Base-by-base conservation (phyloP, 2,113 vertebrate species). In the Phylloscopus trochilus region DNA sequence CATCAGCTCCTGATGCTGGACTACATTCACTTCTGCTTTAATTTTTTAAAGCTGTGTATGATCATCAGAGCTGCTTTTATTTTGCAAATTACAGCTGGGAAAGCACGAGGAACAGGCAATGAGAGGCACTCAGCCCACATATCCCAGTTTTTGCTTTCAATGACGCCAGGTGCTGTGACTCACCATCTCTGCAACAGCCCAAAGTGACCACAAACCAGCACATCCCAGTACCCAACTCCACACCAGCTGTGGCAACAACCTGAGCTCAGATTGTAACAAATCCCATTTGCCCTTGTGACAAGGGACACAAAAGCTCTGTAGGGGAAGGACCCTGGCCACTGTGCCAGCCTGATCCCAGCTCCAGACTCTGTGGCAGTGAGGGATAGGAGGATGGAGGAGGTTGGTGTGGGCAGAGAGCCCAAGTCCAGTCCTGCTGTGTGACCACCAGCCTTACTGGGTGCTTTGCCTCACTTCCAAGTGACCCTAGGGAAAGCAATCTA, bases 371-470 rank as follows among this genome's bases (percentile, higher is more conserved):
- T 3, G 0, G 66, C 69, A 62, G 7, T 6, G 52, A 84, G 67
- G 44, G 47, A 28, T 1, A 2, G 46, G 23, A 87, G 37, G 56
- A 33, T 6, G 22, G 35, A 74, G 39, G 39, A 59, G 64, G 47
- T 3, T 8, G 15, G 27, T 7, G 28, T 4, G 49, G 35, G 77
- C 69, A 52, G n/a, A 88, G 35, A 35, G 35, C 37, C 17, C 1
- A 1, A n/a, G 18, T 5, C 13, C 2, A 1, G n/a, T 6, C 2
- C 1, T 27, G 44, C 60, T 60, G 35, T 5, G 6, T 14, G 46
- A 2, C n/a, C 62, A 20, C 15, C 31, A 60, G 41, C 18, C 77
- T 33, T 2, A 21, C 7, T 6, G 3, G 17, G 28, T 28, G 6
- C 46, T 53, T 37, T 74, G 41, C n/a, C 39, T 27, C 30, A 35